phyloP scores from a whole-genome alignment of 2,113 vertebrate genomes.

The Pan troglodytes region DNA sequence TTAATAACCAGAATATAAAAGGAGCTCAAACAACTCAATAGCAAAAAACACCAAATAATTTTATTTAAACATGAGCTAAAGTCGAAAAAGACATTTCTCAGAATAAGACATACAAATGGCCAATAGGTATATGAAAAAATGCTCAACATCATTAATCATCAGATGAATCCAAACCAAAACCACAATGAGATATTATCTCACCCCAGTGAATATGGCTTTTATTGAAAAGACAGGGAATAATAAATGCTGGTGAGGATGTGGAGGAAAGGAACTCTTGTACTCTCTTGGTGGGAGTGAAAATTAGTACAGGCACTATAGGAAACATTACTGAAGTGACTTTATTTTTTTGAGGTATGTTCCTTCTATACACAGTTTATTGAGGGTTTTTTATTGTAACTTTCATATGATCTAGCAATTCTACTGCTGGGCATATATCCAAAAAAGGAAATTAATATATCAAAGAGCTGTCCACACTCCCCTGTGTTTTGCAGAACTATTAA shows the following conservation, averaged over 20 bases:
- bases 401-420: neutral
- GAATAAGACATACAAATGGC: neutral
- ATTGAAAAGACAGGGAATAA: neutral
- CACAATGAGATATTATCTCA: neutral
- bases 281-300: neutral
- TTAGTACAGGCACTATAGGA: neutral
- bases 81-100: neutral
- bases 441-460: neutral
- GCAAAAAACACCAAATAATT: neutral
- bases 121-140: neutral
- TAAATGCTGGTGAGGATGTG: neutral
- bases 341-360: neutral
- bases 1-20: neutral
- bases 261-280: neutral
- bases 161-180: neutral
- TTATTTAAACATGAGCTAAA: neutral
- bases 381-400: neutral
- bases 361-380: neutral
- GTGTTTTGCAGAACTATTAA: neutral
- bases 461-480: neutral
- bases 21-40: neutral
- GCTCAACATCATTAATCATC: neutral
- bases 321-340: neutral
- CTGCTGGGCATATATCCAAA: neutral
- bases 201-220: neutral